phyloP scores from a whole-genome alignment of 2,113 vertebrate species.

The Haplochromis burtoni region DNA sequence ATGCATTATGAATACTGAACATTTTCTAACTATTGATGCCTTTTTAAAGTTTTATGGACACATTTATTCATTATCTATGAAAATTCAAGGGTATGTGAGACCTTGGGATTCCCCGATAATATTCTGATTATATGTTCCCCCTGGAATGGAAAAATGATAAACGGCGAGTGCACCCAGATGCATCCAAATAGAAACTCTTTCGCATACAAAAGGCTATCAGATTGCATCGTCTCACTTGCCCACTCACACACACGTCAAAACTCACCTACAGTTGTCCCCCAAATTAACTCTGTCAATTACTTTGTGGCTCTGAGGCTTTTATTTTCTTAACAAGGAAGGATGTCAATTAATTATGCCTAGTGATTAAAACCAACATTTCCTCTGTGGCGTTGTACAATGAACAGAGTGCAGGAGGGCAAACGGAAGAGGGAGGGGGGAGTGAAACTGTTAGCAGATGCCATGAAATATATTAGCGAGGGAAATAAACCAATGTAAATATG shows the following conservation, averaged over 20 bases:
- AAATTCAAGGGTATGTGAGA: not conserved
- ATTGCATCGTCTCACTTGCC: not conserved
- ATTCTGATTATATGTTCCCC: not conserved
- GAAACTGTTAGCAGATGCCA: not conserved
- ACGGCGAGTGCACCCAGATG: not conserved
- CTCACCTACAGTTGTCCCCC: not conserved
- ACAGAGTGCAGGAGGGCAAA: not conserved
- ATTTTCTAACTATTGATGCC: not conserved
- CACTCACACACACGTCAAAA: not conserved
- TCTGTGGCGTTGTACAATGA: conserved; percentile 26
- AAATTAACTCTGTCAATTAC: conserved; percentile 37
- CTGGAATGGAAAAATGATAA: not conserved
- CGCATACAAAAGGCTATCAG: not conserved
- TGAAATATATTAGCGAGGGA: not conserved
- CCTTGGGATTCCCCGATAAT: not conserved
- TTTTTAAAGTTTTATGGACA: conserved; percentile 1
- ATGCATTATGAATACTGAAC: conserved; percentile 13
- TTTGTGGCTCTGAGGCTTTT: conserved; percentile 15
- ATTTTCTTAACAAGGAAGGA: conserved; percentile 44
- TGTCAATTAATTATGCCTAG: conserved; percentile 43
- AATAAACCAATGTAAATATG: not conserved
- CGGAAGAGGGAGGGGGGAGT: not conserved
- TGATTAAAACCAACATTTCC: conserved; percentile 46
- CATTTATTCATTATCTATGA: not conserved
- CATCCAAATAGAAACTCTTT: not conserved